Base-by-base conservation (phyloP, 1,140 invertebrate genomes). In the Leptinotarsa lineolata region DNA sequence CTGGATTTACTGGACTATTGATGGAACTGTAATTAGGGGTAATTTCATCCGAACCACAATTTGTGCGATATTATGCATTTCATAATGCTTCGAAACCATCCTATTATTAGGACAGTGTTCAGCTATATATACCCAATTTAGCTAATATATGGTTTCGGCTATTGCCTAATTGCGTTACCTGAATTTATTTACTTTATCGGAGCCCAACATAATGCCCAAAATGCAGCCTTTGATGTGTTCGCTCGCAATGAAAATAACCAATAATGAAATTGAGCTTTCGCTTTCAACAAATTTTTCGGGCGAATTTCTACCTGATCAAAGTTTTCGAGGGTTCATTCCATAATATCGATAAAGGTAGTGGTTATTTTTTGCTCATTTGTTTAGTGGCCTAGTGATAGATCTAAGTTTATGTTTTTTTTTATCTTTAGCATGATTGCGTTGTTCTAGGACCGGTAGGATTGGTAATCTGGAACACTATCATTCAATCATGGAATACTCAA, bases 51-150 rank as follows among this genome's bases (percentile, higher is more conserved):
- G 18, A 39, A 39, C 64, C 64, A 66, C 64, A 66, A 66, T 66
- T 66, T 66, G 64, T 66, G 64, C 64, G 39, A 66, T 66, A 66
- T 66, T 24, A 66, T 66, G 64, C 64, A 44, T 24, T 66, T 66
- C 39, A 44, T 44, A 54, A 54, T 54, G 48, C 16, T 66, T 66
- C n/a, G 22, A 66, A 39, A n/a, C 22, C 39, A 66, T 18, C 64
- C 39, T 66, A 66, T 66, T 66, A 66, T 66, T 66, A 66, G 30
- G 39, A 66, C 16, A 66, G 64, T 66, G 64, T 66, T 39, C 30
- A 66, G 64, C 15, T 66, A 46, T 22, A 22, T 18, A 39, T 66
- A 66, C 30, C 64, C 39, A 66, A 66, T 66, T 66, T 66, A 30
- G 64, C 64, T 66, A 66, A 66, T 66, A 66, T 30, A 44, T 44